These are phyloP conservation scores for Botia almorhae DNA, from an alignment of 2,797 vertebrate species.

Conservation along the genomic window DNA sequence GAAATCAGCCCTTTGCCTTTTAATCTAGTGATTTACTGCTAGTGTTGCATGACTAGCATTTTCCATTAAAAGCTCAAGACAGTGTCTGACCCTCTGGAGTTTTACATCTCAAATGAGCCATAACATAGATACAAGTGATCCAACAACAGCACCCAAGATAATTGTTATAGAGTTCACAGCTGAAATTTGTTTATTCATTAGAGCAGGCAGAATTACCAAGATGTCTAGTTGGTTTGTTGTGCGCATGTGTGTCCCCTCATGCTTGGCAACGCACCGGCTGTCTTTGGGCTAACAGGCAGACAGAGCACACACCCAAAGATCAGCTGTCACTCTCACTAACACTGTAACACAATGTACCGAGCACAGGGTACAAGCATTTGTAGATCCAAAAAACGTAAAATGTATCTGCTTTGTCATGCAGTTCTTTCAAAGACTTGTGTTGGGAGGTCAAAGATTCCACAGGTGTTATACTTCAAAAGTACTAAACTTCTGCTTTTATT, in stretches of 20 bases:
- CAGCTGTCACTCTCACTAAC: conserved; percentile 78
- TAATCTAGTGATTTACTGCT: conserved; percentile 7
- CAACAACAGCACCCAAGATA: background rate
- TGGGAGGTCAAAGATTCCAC: background rate
- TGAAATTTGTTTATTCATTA: conserved; percentile 61
- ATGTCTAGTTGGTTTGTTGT: conserved; percentile 71
- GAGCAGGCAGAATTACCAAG: conserved; percentile 65
- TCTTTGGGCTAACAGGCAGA: conserved; percentile 65
- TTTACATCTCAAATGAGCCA: conserved; percentile 34
- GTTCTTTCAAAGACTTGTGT: background rate
- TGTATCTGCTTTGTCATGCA: background rate
- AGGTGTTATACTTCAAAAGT: background rate
- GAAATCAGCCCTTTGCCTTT: conserved; percentile 35
- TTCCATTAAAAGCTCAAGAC: conserved; percentile 40
- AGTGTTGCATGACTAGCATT: conserved; percentile 26
- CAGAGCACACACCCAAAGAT: conserved; percentile 68
- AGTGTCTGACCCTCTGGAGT: conserved; percentile 19
- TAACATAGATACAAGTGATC: background rate
- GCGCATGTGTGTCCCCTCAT: conserved; percentile 68
- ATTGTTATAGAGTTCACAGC: conserved; percentile 33
- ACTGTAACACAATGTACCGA: conserved; percentile 37
- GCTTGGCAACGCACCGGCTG: conserved; percentile 76
- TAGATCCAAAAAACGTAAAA: background rate
- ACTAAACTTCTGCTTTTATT: background rate
- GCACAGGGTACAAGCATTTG: conserved; percentile 3